Evolutionary conservation across 2,797 vertebrate genomes (phyloP).

Genomic region (Euthynnus affinis): DNA sequence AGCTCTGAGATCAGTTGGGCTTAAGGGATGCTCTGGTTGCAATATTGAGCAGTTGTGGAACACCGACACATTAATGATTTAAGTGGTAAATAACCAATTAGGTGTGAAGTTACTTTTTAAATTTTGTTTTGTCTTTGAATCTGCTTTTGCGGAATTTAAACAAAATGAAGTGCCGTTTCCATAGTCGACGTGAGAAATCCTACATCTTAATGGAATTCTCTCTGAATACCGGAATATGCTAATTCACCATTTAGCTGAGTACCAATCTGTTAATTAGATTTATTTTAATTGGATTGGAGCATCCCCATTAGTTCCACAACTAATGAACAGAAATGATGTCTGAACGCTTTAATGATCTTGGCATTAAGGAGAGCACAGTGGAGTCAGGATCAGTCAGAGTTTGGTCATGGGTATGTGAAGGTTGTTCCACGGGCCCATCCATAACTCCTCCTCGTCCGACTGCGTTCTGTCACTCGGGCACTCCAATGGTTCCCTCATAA

Average conservation of each 20-base stretch:
- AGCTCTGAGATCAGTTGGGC: constrained; percentile 41
- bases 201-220: constrained; percentile 9
- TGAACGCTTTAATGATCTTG: constrained; percentile 63
- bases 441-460: constrained; percentile 95
- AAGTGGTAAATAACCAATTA: constrained; percentile 27
- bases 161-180: constrained; percentile 14
- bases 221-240: constrained; percentile 22
- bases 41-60: constrained; percentile 27
- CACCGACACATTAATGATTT: constrained; percentile 25
- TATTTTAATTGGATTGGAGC: constrained; percentile 31
- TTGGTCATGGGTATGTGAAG: constrained; percentile 99
- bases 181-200: not conserved
- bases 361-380: constrained; percentile 76
- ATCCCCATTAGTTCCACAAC: constrained; percentile 45
- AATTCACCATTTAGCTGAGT: constrained; percentile 33
- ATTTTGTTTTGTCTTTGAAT: constrained; percentile 9
- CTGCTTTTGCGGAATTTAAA: constrained; percentile 2
- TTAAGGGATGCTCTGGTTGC: constrained; percentile 32
- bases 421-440: constrained; percentile 99
- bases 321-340: constrained; percentile 76
- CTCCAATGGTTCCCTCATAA: constrained; percentile 85
- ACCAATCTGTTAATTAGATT: constrained; percentile 35
- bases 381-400: constrained; percentile 87
- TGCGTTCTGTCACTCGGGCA: constrained; percentile 91
- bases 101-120: not conserved